Conservation (phyloP, 53 echinoderm and acorn worm genomes). For the Holothuria leucospilota region DNA sequence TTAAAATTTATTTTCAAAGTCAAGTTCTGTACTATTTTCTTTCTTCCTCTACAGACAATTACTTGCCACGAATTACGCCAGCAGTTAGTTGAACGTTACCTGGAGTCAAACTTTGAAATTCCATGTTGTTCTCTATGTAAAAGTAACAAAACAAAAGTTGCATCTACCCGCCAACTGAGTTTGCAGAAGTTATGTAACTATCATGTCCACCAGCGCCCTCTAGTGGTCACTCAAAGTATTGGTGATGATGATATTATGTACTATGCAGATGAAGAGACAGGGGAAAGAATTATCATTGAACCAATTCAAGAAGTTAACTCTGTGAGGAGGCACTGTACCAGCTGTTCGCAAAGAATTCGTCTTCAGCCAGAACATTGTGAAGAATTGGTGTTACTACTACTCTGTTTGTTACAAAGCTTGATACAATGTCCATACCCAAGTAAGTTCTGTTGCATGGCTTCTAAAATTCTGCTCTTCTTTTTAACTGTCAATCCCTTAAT, state of each 20-base stretch:
- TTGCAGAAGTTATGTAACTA: neutral
- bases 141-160: neutral
- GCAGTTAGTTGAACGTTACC: constrained; percentile 23
- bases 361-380: constrained; percentile 59
- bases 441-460: neutral
- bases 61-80: neutral
- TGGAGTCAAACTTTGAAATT: constrained; percentile 7
- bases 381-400: constrained; percentile 67
- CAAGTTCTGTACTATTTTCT: neutral
- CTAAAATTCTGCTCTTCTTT: neutral
- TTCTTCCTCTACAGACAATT: neutral
- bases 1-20: too few species aligned
- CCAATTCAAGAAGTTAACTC: neutral
- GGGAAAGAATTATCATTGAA: constrained; percentile 1
- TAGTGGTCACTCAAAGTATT: constrained; percentile 6
- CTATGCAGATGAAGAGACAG: constrained; percentile 13
- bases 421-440: constrained; percentile 55
- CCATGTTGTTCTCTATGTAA: constrained; percentile 14
- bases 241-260: neutral
- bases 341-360: constrained; percentile 15
- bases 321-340: constrained; percentile 14
- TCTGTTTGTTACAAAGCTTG: constrained; percentile 72
- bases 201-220: constrained; percentile 40
- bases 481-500: too few species aligned
- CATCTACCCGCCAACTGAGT: neutral